Percentiles rank a stretch among this genome's conserved stretches.
These are phyloP conservation scores for Myzus persicae DNA, from an alignment of 1,140 invertebrate genomes.

Conservation along the genomic window DNA sequence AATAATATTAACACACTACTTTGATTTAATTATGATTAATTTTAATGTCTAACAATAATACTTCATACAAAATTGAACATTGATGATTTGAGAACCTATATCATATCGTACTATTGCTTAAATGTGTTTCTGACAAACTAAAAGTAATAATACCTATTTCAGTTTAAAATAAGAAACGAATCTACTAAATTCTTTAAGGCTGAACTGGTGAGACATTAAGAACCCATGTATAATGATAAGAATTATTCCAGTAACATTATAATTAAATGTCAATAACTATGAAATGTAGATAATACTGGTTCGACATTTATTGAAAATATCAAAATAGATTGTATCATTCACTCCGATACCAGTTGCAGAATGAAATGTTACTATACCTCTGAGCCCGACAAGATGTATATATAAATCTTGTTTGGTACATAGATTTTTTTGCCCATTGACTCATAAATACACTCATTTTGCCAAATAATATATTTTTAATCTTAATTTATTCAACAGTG, in stretches of 20 bases:
- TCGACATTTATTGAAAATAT: neutral
- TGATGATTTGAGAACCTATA: too few species aligned
- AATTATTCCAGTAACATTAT: neutral
- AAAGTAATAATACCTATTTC: neutral
- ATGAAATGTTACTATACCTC: slow-evolving; percentile 52
- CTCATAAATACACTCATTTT: slow-evolving; percentile 31
- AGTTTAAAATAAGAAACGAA: neutral
- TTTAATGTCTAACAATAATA: neutral
- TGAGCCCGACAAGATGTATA: slow-evolving; percentile 33
- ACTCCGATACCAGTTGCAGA: slow-evolving; percentile 49
- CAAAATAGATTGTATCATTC: slow-evolving; percentile 37
- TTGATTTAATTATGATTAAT: neutral
- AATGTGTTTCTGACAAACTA: neutral
- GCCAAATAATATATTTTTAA: neutral
- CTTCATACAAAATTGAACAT: neutral
- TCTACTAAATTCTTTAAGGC: neutral
- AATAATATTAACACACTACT: neutral
- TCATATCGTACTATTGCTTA: too few species aligned
- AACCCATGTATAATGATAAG: neutral
- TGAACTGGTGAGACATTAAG: too few species aligned
- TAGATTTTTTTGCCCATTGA: neutral
- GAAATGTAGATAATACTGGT: neutral
- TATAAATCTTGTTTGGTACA: slow-evolving; percentile 22
- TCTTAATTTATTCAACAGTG: neutral
- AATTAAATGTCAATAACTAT: neutral